Conservation (phyloP, 1,140 invertebrate species). For the Hylaeus anthracinus region DNA sequence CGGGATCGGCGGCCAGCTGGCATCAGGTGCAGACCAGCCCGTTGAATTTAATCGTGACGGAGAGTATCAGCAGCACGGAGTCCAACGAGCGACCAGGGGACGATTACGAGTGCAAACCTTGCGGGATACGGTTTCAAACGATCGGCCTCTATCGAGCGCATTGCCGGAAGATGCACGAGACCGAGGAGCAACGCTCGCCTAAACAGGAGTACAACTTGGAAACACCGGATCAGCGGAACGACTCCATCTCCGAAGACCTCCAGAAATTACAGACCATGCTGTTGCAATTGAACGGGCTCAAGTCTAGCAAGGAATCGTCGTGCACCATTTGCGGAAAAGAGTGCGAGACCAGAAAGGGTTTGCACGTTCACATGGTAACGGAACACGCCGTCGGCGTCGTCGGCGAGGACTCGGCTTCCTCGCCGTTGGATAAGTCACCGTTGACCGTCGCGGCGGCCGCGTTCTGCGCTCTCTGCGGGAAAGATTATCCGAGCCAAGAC, state of each 20-base stretch:
- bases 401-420: constrained; percentile 64
- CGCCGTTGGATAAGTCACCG: constrained; percentile 52
- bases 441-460: constrained; percentile 29
- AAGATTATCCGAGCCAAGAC: constrained; percentile 81
- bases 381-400: constrained; percentile 79
- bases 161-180: constrained; percentile 73
- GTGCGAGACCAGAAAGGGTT: constrained; percentile 82
- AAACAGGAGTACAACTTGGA: constrained; percentile 66
- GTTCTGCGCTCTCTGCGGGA: constrained; percentile 83
- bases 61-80: constrained; percentile 71
- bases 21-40: constrained; percentile 84
- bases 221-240: constrained; percentile 72
- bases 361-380: constrained; percentile 84
- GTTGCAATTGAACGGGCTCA: constrained; percentile 90
- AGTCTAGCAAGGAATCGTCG: constrained; percentile 81
- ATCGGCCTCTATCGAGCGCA: constrained; percentile 82
- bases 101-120: constrained; percentile 82
- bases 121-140: constrained; percentile 82
- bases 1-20: constrained; percentile 74
- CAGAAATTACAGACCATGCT: constrained; percentile 96
- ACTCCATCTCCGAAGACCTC: constrained; percentile 88
- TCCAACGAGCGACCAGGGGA: constrained; percentile 70
- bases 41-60: constrained; percentile 84
- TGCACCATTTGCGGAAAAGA: constrained; percentile 84
- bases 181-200: constrained; percentile 77